Evolutionary conservation across 2,888 invertebrate genomes (phyloP), one percentile per base, ranked within the genome.

Genomic region (Archaeoteleia sp.): DNA sequence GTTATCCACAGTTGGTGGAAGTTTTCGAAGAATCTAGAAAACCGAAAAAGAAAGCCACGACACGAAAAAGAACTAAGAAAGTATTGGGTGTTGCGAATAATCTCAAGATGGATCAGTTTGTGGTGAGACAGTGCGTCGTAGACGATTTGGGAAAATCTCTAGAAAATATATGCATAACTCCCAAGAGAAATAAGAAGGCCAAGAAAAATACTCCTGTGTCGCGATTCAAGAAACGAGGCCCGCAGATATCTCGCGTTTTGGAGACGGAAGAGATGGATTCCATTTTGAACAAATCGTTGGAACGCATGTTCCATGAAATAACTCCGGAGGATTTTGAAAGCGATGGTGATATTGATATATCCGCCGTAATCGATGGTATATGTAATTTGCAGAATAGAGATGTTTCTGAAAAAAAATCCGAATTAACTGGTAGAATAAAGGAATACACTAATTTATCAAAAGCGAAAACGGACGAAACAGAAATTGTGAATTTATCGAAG

Each of bases 1-100:
- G 90, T 40, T 93, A 92, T 82, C 90, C 92, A 12, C 84, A 88
- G 1, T 60, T 93, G 54, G 91, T 92, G 0, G 86, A 89, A 39
- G 79, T 79, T 1, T 92, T 88, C 73, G 87, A 90, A 70, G 88
- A 88, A 86, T 87, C 20, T 88, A 90, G 63, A 88, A 90, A 82
- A 87, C 79, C 66, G 73, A 87, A 85, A 53, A 78, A 79, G 62
- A 74, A 74, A 1, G 23, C 43, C 1, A 84, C 82, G 40, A 76
- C 78, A 15, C 51, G 40, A 46, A 65, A 75, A 54, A 48, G 32
- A 25, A 39, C 67, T 6, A 29, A 30, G 51, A 62, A 46, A 45
- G 14, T 4, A n/a, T 0, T 7, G 39, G 55, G 30, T 37, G 48
- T 20, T 3, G 9, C 32, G 39, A 67, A 37, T 2, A 53, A 54